These are phyloP conservation scores for Drosophila prosaltans DNA, from an alignment of 1,140 invertebrate genomes.

Conservation along the genomic window DNA sequence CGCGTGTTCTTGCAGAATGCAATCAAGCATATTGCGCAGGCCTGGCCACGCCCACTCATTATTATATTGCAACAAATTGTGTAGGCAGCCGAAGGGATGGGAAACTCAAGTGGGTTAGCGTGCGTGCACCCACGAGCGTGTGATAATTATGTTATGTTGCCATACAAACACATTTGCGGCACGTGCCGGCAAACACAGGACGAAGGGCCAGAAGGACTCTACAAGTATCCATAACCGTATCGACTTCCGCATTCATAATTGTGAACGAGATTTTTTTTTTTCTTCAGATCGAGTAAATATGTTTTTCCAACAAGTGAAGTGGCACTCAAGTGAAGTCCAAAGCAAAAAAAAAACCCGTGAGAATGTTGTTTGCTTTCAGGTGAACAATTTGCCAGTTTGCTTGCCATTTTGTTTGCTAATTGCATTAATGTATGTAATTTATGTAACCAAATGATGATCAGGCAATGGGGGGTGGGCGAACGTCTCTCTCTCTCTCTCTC, in stretches of 20 bases:
- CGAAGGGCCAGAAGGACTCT: slow-evolving; percentile 25
- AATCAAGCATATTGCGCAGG: slow-evolving; percentile 38
- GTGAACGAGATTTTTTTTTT: slow-evolving; percentile 59
- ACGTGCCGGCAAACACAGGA: slow-evolving; percentile 54
- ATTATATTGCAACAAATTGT: slow-evolving; percentile 72
- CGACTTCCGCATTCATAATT: slow-evolving; percentile 66
- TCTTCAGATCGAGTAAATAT: slow-evolving; percentile 64
- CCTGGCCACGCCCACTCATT: slow-evolving; percentile 72
- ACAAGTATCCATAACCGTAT: slow-evolving; percentile 82
- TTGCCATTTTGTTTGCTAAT: slow-evolving; percentile 58
- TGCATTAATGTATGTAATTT: slow-evolving; percentile 79
- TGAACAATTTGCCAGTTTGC: slow-evolving; percentile 50
- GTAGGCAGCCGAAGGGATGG: slow-evolving; percentile 41
- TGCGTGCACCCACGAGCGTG: slow-evolving; percentile 74
- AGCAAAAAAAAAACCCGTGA: slow-evolving; percentile 11
- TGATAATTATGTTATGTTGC: slow-evolving; percentile 79
- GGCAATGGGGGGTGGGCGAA: neutral
- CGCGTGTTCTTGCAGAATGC: slow-evolving; percentile 43
- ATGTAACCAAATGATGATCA: slow-evolving; percentile 60
- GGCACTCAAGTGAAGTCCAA: slow-evolving; percentile 51
- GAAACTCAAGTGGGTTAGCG: slow-evolving; percentile 58
- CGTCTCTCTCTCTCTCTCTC: too few relatives aligned
- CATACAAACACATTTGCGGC: slow-evolving; percentile 59
- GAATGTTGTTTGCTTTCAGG: slow-evolving; percentile 54
- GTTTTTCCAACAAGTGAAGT: slow-evolving; percentile 59